Percentiles rank a stretch among this genome's conserved stretches.
Evolutionary conservation across 23 tunicate species (phyloP).

Genomic region (Halocynthia roretzi): DNA sequence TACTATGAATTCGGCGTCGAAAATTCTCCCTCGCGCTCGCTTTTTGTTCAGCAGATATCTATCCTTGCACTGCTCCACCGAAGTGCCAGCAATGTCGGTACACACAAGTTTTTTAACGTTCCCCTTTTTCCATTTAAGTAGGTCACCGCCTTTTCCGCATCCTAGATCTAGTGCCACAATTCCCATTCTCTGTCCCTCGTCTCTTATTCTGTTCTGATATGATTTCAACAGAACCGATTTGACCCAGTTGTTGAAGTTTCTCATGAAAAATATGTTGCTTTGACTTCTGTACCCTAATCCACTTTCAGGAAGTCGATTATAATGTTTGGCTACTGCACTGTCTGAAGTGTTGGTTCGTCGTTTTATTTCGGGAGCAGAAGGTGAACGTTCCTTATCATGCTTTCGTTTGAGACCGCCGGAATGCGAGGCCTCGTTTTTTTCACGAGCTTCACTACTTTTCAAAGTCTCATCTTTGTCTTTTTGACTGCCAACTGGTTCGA

Average conservation of each 20-base stretch:
- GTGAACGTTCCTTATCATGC: too few relatives aligned
- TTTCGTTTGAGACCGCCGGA: too few relatives aligned
- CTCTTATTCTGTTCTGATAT: conserved; percentile 18
- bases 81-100: conserved; percentile 80
- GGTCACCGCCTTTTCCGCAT: conserved; percentile 92
- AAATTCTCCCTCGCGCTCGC: conserved; percentile 36
- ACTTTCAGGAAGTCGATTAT: conserved; percentile 58
- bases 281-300: conserved; percentile 54
- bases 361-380: too few relatives aligned
- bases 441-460: too few relatives aligned
- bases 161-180: conserved; percentile 70
- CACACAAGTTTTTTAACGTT: conserved; percentile 67
- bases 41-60: conserved; percentile 30
- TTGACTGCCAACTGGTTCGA: too few relatives aligned
- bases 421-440: too few relatives aligned
- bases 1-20: conserved; percentile 69
- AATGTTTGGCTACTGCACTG: conserved; percentile 64
- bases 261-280: conserved; percentile 89
- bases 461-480: too few relatives aligned
- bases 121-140: conserved; percentile 90
- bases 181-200: conserved; percentile 6
- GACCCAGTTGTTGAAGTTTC: conserved; percentile 94
- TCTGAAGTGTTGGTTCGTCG: not conserved
- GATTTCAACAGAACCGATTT: conserved; percentile 77
- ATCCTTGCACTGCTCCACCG: conserved; percentile 75